Evolutionary conservation across 2,113 vertebrate genomes (phyloP).

Genomic region (Coreoperca whiteheadi): DNA sequence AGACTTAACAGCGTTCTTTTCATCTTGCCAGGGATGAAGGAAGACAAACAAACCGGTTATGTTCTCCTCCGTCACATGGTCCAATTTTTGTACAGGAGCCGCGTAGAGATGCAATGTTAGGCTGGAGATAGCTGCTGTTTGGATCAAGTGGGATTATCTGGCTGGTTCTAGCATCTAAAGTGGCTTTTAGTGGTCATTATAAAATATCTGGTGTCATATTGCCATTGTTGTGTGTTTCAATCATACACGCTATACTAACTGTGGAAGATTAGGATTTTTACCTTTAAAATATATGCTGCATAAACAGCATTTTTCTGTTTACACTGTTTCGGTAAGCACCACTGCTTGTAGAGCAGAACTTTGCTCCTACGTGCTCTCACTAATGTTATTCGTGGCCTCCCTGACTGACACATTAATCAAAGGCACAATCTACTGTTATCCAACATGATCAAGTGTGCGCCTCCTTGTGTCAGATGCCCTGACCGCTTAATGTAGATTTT

Average conservation of each 20-base stretch:
- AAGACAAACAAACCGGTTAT: constrained; percentile 68
- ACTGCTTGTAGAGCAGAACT: constrained; percentile 5
- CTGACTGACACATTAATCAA: constrained; percentile 67
- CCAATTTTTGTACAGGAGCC: constrained; percentile 7
- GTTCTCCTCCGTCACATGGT: constrained; percentile 38
- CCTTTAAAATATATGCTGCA: not conserved
- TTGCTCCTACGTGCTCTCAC: not conserved
- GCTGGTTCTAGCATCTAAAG: constrained; percentile 25
- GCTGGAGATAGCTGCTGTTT: constrained; percentile 3
- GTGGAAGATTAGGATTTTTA: not conserved
- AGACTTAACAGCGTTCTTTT: constrained; percentile 64
- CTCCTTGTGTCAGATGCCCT: constrained; percentile 44
- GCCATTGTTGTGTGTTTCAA: not conserved
- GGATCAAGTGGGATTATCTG: constrained; percentile 36
- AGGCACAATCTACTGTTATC: constrained; percentile 51
- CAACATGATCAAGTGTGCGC: constrained; percentile 43
- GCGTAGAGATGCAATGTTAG: not conserved
- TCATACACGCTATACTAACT: not conserved
- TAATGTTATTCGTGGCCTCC: constrained; percentile 59
- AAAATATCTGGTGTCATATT: not conserved
- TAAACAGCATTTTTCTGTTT: constrained; percentile 3
- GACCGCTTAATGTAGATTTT: constrained; percentile 42
- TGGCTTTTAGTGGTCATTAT: constrained; percentile 24
- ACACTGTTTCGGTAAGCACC: not conserved
- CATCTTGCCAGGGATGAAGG: constrained; percentile 58